Evolutionary conservation across 2,888 invertebrate genomes (phyloP), one percentile per base, ranked within the genome.

Genomic region (Campoplex capitator): DNA sequence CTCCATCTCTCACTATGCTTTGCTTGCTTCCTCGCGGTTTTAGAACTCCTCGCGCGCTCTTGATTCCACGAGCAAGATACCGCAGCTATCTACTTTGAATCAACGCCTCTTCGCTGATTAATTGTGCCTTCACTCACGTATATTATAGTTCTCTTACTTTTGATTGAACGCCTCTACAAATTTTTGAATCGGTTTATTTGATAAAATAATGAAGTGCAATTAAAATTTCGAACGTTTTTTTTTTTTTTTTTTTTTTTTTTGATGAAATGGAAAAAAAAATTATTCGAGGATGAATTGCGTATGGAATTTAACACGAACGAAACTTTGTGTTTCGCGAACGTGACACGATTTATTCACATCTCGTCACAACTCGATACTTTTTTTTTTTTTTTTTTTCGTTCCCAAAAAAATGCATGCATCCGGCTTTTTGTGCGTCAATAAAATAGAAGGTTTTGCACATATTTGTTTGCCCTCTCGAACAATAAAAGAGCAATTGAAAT

Each of bases 11-110:
- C 38, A 23, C 45, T 58, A 58, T 58, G 28, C 11, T 58, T 58
- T 32, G 23, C 56, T 78, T 48, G 56, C 48, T 75, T 51, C 76
- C 75, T 70, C 23, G 81, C 65, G 67, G 70, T 78, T 77, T n/a
- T 58, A 56, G 45, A 28, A 42, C 78, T 73, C 71, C n/a, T 54
- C 67, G 28, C 67, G 28, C 67, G 77, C 78, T 78, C 67, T 73
- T 45, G 83, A 78, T 84, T 71, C 73, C 78, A 65, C 67, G 74
- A 78, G 56, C 23, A 18, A 74, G 83, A 83, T 83, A 83, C 75
- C 70, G 16, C 42, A 45, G 56, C 56, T 56, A 68, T 35, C 70
- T 68, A 32, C 62, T 56, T n/a, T 79, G 32, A 70, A 79, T 70
- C 68, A 42, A 42, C 51, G 48, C 45, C 45, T 28, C 51, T 54